Percentiles rank a stretch among this genome's conserved stretches.
Evolutionary conservation across 1,140 invertebrate genomes (phyloP).

Genomic region (Bombus pyrosoma): DNA sequence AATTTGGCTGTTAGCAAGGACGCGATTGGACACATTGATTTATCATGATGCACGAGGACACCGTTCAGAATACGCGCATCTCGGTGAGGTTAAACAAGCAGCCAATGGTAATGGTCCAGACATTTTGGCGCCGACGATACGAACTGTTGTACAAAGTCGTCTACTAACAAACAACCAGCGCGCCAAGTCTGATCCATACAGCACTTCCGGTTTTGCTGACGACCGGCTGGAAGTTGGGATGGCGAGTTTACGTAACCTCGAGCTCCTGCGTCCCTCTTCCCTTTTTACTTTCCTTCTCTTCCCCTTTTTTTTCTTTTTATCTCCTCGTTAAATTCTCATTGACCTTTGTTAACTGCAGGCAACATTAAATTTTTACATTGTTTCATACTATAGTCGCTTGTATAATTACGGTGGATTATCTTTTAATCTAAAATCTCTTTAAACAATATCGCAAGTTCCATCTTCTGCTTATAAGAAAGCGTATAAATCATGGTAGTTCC

Average conservation of each 20-base stretch:
- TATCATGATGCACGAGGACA: background rate
- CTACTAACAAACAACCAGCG: constrained; percentile 67
- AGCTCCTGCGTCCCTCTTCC: background rate
- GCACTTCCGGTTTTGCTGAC: constrained; percentile 58
- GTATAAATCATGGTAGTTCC: no score
- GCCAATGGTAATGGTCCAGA: constrained; percentile 71
- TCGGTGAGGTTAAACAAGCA: constrained; percentile 41
- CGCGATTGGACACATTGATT: constrained; percentile 5
- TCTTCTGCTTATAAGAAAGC: no score
- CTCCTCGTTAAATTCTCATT: background rate
- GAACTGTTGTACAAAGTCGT: constrained; percentile 57
- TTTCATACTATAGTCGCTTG: background rate
- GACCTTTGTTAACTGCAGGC: background rate
- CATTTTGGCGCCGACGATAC: constrained; percentile 74
- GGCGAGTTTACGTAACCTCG: constrained; percentile 16
- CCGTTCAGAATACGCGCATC: background rate
- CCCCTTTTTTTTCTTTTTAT: background rate
- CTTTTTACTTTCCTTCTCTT: background rate
- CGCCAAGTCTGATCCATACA: constrained; percentile 37
- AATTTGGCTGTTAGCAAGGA: background rate
- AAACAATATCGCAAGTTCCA: background rate
- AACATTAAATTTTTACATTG: background rate
- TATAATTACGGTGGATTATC: background rate
- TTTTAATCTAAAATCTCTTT: background rate
- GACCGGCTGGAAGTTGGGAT: constrained; percentile 20